These are phyloP conservation scores for Oxytorus armatus DNA, from an alignment of 2,888 invertebrate genomes.

Conservation along the genomic window DNA sequence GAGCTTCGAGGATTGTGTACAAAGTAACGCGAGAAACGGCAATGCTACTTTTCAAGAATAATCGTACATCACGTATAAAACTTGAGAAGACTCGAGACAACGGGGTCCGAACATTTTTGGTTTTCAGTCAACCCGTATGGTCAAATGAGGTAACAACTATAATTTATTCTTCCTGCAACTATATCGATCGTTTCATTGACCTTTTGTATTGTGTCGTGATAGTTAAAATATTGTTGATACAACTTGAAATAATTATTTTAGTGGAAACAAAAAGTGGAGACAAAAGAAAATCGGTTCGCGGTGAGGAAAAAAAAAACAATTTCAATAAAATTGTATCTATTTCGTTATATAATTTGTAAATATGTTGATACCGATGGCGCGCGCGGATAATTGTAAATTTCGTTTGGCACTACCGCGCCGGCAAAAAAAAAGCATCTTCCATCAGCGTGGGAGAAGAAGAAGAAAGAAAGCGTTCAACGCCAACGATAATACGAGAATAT, in stretches of 20 bases:
- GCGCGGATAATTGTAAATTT: constrained; percentile 41
- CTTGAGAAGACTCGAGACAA: no score
- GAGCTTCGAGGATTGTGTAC: not conserved
- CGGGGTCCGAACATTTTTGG: no score
- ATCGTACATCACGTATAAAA: no score
- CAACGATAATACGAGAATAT: constrained; percentile 39
- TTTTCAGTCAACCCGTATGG: no score
- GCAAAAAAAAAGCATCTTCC: constrained; percentile 14
- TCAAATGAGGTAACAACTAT: no score
- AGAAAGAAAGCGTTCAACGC: constrained; percentile 7
- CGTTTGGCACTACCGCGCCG: not conserved
- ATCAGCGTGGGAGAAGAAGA: not conserved
- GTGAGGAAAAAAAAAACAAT: constrained; percentile 17
- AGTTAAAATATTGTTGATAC: no score
- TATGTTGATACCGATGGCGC: constrained; percentile 72
- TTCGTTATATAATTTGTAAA: constrained; percentile 72
- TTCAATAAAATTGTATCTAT: constrained; percentile 52
- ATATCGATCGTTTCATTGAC: no score
- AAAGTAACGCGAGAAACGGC: constrained; percentile 18
- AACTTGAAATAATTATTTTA: no score
- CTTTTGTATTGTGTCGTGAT: constrained; percentile 55
- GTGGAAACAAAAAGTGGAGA: not conserved
- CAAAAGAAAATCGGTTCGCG: constrained; percentile 5
- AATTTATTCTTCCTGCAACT: no score
- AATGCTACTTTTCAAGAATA: constrained; percentile 41